Base-by-base conservation (phyloP, 2,888 invertebrate species). In the Aphidoletes aphidimyza region DNA sequence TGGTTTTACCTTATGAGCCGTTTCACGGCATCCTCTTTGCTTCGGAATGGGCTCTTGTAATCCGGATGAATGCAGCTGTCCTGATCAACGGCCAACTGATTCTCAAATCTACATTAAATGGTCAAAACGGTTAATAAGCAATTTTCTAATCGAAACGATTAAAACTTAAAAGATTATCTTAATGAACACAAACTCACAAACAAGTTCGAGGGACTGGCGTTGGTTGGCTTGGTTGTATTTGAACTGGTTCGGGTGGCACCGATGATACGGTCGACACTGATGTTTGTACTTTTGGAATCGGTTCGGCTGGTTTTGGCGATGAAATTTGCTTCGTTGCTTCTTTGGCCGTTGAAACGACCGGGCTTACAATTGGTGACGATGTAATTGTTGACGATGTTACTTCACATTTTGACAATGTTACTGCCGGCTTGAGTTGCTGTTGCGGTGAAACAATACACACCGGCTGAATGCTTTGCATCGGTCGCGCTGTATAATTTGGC, bases 61-160 rank as follows among this genome's bases (percentile, higher is more conserved):
- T 96, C 95, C 0, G 95, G 94, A 88, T 93, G 93, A 37, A 93
- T 89, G 84, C 94, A 95, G 85, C 93, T 94, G 87, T 93, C 92
- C 89, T 95, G 95, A 90, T 96, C 95, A 84, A 93, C 93, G 88
- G 92, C 92, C 87, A 95, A 88, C 89, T 95, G 95, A 85, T 94
- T 93, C 87, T 95, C 94, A 87, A 95, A 93, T 87, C 95, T 95
- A 87, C 78, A 47, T 11, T 85, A 86, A 86, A 85, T 84, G 39
- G 54, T 85, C 69, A 83, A 59, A 49, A 36, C 42, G 19, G 83
- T 59, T 86, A 85, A 85, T 86, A 3, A 47, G 3, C 2, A 84
- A 84, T 19, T 42, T n/a, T 47, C 34, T 5, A 19, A 26, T 49
- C 19, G 37, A 49, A 85, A 47, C 39, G 19, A 69, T n/a, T 26